These are phyloP conservation scores for Salvelinus sp. DNA, from an alignment of 2,113 vertebrate species.

Conservation along the genomic window DNA sequence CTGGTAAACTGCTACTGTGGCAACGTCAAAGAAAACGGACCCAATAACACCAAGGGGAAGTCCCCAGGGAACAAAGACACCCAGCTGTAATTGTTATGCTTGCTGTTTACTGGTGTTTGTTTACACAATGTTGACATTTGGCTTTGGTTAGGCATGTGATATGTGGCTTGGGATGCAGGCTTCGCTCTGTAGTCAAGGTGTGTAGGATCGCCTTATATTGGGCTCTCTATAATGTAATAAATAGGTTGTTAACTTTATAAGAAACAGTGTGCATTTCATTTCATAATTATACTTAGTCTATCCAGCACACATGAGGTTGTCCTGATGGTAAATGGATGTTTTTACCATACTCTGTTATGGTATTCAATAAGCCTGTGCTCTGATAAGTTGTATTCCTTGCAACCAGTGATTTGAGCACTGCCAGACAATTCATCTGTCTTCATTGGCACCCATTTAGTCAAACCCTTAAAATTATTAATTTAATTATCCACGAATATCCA, in stretches of 20 bases:
- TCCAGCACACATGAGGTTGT: not conserved
- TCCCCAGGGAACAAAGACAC: slow-evolving; percentile 21
- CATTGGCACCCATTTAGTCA: slow-evolving; percentile 58
- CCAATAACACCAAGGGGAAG: not conserved
- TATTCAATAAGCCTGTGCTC: slow-evolving; percentile 34
- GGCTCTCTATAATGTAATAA: not conserved
- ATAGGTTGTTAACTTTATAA: not conserved
- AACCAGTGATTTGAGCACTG: slow-evolving; percentile 38
- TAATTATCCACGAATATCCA: slow-evolving; percentile 48
- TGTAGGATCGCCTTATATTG: not conserved
- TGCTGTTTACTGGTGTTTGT: slow-evolving; percentile 44
- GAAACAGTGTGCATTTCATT: too few relatives aligned
- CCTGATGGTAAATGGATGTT: not conserved
- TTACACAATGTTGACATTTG: slow-evolving; percentile 43
- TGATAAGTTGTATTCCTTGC: slow-evolving; percentile 30
- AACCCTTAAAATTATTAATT: slow-evolving; percentile 60
- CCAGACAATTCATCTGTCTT: slow-evolving; percentile 51
- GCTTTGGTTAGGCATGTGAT: slow-evolving; percentile 31
- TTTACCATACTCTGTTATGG: not conserved
- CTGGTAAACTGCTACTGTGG: slow-evolving; percentile 40
- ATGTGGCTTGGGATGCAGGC: slow-evolving; percentile 7
- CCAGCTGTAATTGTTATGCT: slow-evolving; percentile 38
- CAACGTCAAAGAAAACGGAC: slow-evolving; percentile 17
- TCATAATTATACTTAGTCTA: not conserved
- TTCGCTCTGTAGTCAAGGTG: not conserved